A percentile compares a stretch with the other conserved stretches of the same genome.
phyloP scores from a whole-genome alignment of 2,797 vertebrate genomes.

The Rhabdophis nuchalis region DNA sequence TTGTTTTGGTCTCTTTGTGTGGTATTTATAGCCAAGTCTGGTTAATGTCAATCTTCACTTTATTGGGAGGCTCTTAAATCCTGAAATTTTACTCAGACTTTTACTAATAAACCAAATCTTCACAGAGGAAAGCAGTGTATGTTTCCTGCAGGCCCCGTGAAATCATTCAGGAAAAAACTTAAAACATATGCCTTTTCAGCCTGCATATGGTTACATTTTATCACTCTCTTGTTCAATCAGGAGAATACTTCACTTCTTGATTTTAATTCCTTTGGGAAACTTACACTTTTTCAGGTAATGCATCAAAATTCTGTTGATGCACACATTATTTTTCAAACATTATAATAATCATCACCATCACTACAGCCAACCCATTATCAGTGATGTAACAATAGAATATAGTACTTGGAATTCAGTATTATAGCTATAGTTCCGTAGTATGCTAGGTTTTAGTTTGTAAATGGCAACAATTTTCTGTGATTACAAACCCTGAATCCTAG shows the following conservation, averaged over 20 bases:
- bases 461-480: background rate
- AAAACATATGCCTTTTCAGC: conserved; percentile 28
- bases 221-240: background rate
- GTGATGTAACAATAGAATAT: background rate
- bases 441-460: background rate
- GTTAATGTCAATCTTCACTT: conserved; percentile 77
- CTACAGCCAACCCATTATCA: conserved; percentile 23
- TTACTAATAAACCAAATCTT: conserved; percentile 69
- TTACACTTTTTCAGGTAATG: conserved; percentile 33
- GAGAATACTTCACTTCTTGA: conserved; percentile 3
- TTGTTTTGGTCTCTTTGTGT: conserved; percentile 80
- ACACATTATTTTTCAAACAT: conserved; percentile 22
- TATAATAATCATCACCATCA: conserved; percentile 20
- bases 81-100: conserved; percentile 76
- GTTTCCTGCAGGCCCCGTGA: conserved; percentile 51
- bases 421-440: background rate
- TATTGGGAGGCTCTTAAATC: conserved; percentile 78
- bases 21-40: conserved; percentile 82
- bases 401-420: background rate
- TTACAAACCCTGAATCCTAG: background rate
- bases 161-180: conserved; percentile 41
- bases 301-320: background rate
- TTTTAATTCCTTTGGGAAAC: conserved; percentile 18
- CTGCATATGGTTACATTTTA: conserved; percentile 19
- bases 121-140: conserved; percentile 45